Conservation (phyloP, 2,888 invertebrate genomes). For the Nezara viridula region DNA sequence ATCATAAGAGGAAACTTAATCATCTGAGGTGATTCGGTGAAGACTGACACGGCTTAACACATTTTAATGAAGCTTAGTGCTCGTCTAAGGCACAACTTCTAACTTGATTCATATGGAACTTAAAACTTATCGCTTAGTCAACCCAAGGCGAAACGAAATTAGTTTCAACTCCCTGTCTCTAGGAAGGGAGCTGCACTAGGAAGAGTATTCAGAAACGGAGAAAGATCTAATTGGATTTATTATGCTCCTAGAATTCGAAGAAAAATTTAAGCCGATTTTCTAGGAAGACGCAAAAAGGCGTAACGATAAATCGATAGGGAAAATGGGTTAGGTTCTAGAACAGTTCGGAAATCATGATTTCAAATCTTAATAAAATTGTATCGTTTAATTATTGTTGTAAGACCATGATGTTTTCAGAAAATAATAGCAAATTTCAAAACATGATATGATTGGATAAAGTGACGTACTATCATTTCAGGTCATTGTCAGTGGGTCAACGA, state of each 20-base stretch:
- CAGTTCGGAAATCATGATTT: no score
- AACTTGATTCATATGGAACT: constrained; percentile 33
- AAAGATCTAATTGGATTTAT: neutral
- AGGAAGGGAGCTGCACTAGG: neutral
- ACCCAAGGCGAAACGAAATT: neutral
- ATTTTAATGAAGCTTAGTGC: constrained; percentile 1
- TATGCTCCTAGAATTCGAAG: neutral
- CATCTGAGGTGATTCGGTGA: neutral
- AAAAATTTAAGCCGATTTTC: neutral
- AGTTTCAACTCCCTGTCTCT: neutral
- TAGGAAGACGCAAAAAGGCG: neutral
- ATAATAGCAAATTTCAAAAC: no score
- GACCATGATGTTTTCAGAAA: no score
- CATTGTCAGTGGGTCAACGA: no score
- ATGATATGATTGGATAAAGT: no score
- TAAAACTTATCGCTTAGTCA: neutral
- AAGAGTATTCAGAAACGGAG: neutral
- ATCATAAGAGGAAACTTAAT: neutral
- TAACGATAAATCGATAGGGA: neutral
- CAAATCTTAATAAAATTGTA: no score
- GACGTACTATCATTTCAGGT: no score
- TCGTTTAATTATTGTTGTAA: no score
- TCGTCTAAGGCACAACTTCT: neutral
- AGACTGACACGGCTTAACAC: neutral
- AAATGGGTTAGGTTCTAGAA: neutral